Conservation (phyloP, 1,140 invertebrate species). For the Littorina saxatilis region DNA sequence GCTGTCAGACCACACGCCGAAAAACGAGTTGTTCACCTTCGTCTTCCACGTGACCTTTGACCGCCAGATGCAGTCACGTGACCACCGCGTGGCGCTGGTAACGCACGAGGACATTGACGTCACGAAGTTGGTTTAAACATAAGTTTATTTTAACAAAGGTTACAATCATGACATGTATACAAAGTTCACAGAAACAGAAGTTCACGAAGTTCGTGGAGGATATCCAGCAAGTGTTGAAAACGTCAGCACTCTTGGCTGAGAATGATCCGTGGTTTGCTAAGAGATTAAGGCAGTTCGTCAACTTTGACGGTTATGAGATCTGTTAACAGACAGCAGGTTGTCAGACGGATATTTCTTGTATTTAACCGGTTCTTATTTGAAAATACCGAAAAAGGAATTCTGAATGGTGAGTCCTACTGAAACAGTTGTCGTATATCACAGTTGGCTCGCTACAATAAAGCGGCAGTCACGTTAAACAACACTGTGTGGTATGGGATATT, state of each 20-base stretch:
- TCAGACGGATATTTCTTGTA: neutral
- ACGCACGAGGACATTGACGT: slow-evolving; percentile 36
- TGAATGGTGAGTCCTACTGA: no score
- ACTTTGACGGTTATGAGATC: slow-evolving; percentile 9
- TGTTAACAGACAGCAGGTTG: neutral
- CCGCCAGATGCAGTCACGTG: slow-evolving; percentile 41
- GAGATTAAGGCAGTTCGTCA: slow-evolving; percentile 31
- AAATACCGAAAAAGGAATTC: no score
- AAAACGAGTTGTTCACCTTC: slow-evolving; percentile 61
- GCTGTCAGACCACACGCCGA: slow-evolving; percentile 47
- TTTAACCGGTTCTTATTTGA: neutral
- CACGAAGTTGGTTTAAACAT: slow-evolving; percentile 42
- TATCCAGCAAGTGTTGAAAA: slow-evolving; percentile 48
- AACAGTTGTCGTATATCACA: neutral
- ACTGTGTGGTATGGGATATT: neutral
- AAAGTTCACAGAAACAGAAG: no score
- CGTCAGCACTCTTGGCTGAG: slow-evolving; percentile 46
- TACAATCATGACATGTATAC: no score
- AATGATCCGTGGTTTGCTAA: slow-evolving; percentile 50
- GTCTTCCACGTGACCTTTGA: slow-evolving; percentile 57
- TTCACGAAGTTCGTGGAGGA: slow-evolving; percentile 48
- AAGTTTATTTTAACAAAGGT: no score
- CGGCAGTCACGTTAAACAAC: neutral
- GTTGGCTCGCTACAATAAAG: no score
- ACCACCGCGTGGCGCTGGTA: slow-evolving; percentile 54